Evolutionary conservation across 2,797 vertebrate species (phyloP), one percentile per base, ranked within the genome.

Genomic region (Xerus rutilus): DNA sequence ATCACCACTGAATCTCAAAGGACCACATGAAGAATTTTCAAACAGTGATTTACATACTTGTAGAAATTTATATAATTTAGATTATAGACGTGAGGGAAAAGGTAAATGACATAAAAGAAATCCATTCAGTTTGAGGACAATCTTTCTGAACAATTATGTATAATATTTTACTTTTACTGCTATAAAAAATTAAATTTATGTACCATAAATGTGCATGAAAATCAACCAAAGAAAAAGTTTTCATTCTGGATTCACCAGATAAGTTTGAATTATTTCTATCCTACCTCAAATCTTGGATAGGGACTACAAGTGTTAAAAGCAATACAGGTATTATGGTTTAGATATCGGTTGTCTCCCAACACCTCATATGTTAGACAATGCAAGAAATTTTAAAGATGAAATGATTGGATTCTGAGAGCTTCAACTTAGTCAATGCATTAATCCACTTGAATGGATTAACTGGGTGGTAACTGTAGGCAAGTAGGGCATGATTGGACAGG

Each of bases 261-360:
- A 17, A 85, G 14, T 85, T 93, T 45, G 87, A 64, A 82, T 67
- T 78, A 91, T 92, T 94, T 89, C 70, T 95, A 52, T 62, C 12
- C 30, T 81, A 15, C n/a, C 35, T 85, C 45, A 94, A 85, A 69
- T 35, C n/a, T 76, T 95, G 25, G n/a, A 20, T 79, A 64, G n/a
- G n/a, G 10, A 64, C 6, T 54, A 88, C 64, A 82, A 85, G 18
- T 88, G 93, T 83, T 70, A 79, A 89, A 82, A 94, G 59, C 7
- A 89, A 17, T 83, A 54, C 47, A 54, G 67, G 18, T 10, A 10
- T 25, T 62, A 62, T 25, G 23, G 9, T 11, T 62, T 62, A 62
- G 59, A 25, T 62, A 25, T 62, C 7, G 23, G 59, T 9, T 62
- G 59, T 3, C 59, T 23, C 23, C 59, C 59, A 62, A 25, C 7